Percentiles rank a stretch among this genome's conserved stretches.
Conservation (phyloP, 2,888 invertebrate species). For the Synergus umbraculus region DNA sequence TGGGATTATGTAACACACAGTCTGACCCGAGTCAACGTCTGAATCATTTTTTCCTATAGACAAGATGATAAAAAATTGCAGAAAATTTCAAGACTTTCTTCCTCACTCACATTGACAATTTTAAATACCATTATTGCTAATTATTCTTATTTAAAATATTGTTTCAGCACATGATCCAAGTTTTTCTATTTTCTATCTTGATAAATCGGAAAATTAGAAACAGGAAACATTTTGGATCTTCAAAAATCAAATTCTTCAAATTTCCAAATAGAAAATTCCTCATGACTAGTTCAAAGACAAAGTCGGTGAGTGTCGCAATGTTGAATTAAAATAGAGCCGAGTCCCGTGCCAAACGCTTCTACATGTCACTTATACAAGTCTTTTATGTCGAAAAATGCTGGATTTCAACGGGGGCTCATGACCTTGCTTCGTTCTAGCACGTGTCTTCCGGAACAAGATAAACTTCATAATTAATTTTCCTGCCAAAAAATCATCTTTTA, state of each 20-base stretch:
- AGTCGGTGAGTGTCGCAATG: constrained; percentile 57
- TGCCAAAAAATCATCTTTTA: background rate
- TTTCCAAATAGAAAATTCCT: constrained; percentile 38
- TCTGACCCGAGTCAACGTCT: constrained; percentile 21
- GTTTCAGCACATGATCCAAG: background rate
- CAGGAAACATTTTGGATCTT: background rate
- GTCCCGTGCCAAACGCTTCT: constrained; percentile 66
- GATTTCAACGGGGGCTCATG: background rate
- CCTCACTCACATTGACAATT: background rate
- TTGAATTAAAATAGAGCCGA: constrained; percentile 65
- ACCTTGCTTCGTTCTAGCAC: background rate
- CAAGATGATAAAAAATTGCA: background rate
- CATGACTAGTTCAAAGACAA: constrained; percentile 48
- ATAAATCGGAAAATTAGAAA: background rate
- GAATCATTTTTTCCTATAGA: constrained; percentile 30
- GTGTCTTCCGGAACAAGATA: background rate
- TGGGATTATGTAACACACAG: constrained; percentile 61
- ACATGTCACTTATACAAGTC: constrained; percentile 27
- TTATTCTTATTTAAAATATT: background rate
- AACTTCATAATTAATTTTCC: background rate
- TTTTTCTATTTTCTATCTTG: background rate
- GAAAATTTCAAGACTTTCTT: background rate
- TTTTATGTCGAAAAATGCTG: constrained; percentile 28
- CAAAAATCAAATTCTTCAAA: background rate
- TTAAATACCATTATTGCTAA: background rate